phyloP scores from a whole-genome alignment of 2,888 invertebrate species.

The Sipha maydis region DNA sequence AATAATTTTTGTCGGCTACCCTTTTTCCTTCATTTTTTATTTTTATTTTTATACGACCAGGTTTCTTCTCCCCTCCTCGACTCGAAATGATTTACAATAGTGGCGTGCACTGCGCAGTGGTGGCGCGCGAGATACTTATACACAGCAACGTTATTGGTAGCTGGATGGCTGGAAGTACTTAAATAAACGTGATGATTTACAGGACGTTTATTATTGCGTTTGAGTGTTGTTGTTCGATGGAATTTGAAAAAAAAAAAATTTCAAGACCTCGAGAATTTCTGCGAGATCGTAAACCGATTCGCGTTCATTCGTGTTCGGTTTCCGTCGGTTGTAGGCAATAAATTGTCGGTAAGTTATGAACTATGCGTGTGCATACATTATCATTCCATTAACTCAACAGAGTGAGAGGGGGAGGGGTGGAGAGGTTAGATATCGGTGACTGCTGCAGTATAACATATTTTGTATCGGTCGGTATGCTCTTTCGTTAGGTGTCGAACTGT shows the following conservation, averaged over 20 bases:
- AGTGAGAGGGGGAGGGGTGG: too few relatives aligned
- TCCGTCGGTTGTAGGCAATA: not conserved
- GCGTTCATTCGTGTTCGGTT: not conserved
- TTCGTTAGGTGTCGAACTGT: too few relatives aligned
- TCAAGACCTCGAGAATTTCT: not conserved
- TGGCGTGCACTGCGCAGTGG: not conserved
- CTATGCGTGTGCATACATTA: not conserved
- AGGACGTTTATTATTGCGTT: constrained; percentile 41
- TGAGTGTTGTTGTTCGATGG: not conserved
- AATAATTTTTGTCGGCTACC: constrained; percentile 53
- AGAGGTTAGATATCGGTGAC: too few relatives aligned
- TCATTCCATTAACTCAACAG: too few relatives aligned
- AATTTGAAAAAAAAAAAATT: not conserved
- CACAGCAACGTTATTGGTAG: constrained; percentile 10
- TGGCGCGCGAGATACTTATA: constrained; percentile 17
- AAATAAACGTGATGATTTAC: constrained; percentile 60
- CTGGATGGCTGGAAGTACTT: constrained; percentile 36
- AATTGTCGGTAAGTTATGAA: not conserved
- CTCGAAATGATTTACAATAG: constrained; percentile 35
- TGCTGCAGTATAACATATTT: too few relatives aligned
- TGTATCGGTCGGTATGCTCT: too few relatives aligned
- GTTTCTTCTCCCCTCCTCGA: not conserved
- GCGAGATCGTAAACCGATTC: constrained; percentile 10
- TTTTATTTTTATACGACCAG: not conserved
- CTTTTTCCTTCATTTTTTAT: constrained; percentile 2